A percentile compares a stretch with the other conserved stretches of the same genome.
These are phyloP conservation scores for Eolophus roseicapilla DNA, from an alignment of 2,113 vertebrate species.

Conservation along the genomic window DNA sequence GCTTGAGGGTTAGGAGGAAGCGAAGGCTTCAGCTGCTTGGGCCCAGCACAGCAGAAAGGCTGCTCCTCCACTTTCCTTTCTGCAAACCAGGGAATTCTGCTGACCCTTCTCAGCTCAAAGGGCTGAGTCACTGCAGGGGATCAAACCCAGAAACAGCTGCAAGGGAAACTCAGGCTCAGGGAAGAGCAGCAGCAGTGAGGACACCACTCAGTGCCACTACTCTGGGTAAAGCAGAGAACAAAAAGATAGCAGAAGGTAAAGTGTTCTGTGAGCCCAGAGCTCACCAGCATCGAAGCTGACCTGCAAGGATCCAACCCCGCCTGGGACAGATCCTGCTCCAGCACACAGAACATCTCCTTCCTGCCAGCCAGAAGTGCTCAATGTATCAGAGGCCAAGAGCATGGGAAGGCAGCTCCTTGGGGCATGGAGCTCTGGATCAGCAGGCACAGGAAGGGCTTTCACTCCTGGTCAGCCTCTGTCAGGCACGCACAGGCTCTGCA, in stretches of 20 bases:
- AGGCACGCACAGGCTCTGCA: neutral
- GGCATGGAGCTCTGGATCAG: neutral
- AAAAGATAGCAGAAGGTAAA: neutral
- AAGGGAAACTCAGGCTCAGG: neutral
- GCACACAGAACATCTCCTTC: neutral
- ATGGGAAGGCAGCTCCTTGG: neutral
- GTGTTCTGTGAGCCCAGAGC: neutral
- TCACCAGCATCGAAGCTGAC: neutral
- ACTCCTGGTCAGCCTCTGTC: neutral
- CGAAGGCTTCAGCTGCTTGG: neutral
- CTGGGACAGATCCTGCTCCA: neutral
- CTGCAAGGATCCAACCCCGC: fast-evolving
- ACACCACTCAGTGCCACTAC: neutral
- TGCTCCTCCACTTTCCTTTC: neutral
- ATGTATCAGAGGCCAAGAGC: neutral
- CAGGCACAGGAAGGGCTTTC: neutral
- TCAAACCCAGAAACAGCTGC: neutral
- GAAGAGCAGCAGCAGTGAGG: neutral
- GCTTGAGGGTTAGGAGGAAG: neutral
- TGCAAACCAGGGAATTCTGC: neutral
- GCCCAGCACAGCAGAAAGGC: neutral
- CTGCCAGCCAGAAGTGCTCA: neutral
- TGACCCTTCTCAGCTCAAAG: neutral
- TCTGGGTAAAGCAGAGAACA: neutral
- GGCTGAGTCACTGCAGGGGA: neutral